These are phyloP conservation scores for Urosaurus nigricauda DNA, from an alignment of 2,797 vertebrate genomes.

Conservation along the genomic window DNA sequence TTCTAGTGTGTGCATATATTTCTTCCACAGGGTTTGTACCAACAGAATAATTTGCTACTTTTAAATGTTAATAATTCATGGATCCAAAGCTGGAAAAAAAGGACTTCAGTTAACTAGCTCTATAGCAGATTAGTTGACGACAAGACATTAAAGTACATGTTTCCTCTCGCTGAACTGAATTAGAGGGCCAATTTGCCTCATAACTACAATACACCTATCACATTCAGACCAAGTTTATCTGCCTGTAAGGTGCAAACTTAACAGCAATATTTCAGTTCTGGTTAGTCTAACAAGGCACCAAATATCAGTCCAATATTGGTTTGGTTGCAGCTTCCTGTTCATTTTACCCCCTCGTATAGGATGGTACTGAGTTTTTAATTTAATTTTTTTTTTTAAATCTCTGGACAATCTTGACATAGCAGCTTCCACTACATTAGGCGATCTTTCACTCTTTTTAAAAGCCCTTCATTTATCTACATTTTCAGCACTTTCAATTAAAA, in stretches of 20 bases:
- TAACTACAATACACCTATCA: neutral
- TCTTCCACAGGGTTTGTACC: neutral
- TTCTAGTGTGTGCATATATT: neutral
- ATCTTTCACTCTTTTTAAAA: neutral
- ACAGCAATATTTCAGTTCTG: neutral
- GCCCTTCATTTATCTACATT: conserved; percentile 9
- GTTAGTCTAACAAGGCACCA: neutral
- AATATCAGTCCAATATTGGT: neutral
- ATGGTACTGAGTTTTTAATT: conserved; percentile 1
- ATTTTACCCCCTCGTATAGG: neutral
- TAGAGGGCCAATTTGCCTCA: neutral
- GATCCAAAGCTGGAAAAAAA: neutral
- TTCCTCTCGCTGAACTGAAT: neutral
- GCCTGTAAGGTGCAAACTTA: neutral
- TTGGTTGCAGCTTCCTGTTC: neutral
- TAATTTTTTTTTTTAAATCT: neutral
- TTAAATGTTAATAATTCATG: neutral
- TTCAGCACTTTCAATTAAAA: conserved; percentile 42
- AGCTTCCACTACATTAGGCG: neutral
- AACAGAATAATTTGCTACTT: neutral
- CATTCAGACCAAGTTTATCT: neutral
- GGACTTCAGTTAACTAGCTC: neutral
- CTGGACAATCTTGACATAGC: neutral
- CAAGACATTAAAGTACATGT: neutral
- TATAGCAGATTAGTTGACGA: neutral